Conservation (phyloP, 2,113 vertebrate genomes). For the Merops nubicus region DNA sequence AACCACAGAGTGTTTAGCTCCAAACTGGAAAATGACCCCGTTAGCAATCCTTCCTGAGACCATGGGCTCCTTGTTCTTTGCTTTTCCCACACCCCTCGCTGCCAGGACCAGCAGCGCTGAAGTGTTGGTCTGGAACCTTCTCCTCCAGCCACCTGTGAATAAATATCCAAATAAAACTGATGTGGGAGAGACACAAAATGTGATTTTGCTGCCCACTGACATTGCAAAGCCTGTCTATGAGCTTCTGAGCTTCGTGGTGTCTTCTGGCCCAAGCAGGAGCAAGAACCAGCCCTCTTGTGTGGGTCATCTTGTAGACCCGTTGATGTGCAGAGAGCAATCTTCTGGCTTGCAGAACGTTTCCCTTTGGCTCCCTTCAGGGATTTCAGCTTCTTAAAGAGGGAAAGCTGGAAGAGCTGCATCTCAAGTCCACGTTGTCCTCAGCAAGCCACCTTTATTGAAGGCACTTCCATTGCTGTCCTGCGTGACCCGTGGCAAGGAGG, state of each 20-base stretch:
- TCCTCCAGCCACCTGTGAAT: not conserved
- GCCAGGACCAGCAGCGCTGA: not conserved
- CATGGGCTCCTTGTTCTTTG: not conserved
- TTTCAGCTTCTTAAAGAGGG: not conserved
- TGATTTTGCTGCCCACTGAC: not conserved
- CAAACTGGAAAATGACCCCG: not conserved
- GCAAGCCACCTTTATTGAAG: not conserved
- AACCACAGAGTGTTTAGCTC: not conserved
- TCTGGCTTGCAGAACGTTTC: not conserved
- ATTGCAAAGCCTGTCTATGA: not conserved
- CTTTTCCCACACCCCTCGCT: not conserved
- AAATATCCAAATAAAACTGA: not conserved
- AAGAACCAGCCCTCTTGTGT: not conserved
- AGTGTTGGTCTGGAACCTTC: not conserved
- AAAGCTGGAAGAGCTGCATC: not conserved
- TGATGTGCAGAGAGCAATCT: not conserved
- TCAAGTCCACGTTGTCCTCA: not conserved
- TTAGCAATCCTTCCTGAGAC: not conserved
- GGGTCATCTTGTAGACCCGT: not conserved
- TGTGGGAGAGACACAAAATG: not conserved
- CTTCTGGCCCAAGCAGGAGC: not conserved
- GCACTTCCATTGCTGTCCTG: not conserved
- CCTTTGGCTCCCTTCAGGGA: not conserved
- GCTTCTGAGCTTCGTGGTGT: not conserved
- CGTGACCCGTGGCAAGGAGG: accelerated